These are phyloP conservation scores for Ichneumon xanthorius DNA, from an alignment of 2,888 invertebrate species.

Conservation along the genomic window DNA sequence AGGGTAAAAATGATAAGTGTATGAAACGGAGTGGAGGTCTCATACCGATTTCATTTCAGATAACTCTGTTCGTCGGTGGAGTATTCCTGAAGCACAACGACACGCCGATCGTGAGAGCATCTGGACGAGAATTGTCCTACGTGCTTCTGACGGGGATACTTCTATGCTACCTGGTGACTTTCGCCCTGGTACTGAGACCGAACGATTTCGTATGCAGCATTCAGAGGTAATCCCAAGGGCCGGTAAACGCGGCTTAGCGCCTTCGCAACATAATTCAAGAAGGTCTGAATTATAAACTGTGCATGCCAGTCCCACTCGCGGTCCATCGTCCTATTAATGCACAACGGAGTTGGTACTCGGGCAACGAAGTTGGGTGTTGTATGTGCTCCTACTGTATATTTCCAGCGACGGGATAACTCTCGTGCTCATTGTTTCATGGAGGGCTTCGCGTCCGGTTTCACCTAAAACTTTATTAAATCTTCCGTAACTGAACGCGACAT, in stretches of 20 bases:
- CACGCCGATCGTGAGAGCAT: slow-evolving; percentile 98
- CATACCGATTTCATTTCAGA: slow-evolving; percentile 69
- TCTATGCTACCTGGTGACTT: slow-evolving; percentile 97
- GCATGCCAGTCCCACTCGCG: neutral
- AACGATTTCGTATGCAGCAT: slow-evolving; percentile 95
- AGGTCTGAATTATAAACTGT: slow-evolving; percentile 32
- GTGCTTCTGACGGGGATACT: slow-evolving; percentile 95
- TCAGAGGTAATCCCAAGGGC: slow-evolving; percentile 89
- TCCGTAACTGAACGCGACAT: neutral
- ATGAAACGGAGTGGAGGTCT: neutral
- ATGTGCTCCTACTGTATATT: neutral
- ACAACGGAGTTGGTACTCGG: slow-evolving; percentile 1
- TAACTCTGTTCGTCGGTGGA: slow-evolving; percentile 89
- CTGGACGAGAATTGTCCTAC: slow-evolving; percentile 95
- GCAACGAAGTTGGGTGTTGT: neutral
- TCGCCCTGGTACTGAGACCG: slow-evolving; percentile 94
- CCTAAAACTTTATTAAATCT: slow-evolving; percentile 1
- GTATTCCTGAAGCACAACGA: slow-evolving; percentile 95
- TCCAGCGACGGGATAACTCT: neutral
- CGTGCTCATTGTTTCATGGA: slow-evolving; percentile 3
- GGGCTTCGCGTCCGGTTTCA: neutral
- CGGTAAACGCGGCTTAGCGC: neutral
- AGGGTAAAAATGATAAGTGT: neutral
- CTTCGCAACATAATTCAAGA: slow-evolving; percentile 11
- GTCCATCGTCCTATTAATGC: slow-evolving; percentile 45